A percentile compares a stretch with the other conserved stretches of the same genome.
These are phyloP conservation scores for Lagenorhynchus albirostris DNA, from an alignment of 2,113 vertebrate species.

Conservation along the genomic window DNA sequence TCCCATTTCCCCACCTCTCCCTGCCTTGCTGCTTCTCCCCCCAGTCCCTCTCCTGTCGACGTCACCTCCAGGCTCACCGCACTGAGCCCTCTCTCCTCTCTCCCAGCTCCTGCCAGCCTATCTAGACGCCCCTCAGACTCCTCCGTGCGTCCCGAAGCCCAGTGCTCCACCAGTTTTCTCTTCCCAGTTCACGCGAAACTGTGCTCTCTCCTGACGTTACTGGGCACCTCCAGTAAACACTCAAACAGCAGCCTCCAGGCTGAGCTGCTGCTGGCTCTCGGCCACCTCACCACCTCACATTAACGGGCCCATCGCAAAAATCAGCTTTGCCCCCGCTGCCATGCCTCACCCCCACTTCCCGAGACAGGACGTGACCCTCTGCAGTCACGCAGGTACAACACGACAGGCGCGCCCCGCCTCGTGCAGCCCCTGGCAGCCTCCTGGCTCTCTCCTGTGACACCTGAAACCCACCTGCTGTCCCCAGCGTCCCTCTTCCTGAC, in stretches of 20 bases:
- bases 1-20: background rate
- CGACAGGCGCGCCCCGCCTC: accelerated
- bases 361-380: background rate
- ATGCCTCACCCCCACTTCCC: background rate
- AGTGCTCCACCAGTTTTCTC: background rate
- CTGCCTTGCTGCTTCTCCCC: background rate
- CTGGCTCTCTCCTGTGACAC: background rate
- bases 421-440: background rate
- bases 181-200: accelerated
- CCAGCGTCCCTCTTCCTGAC: background rate
- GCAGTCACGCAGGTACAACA: no score
- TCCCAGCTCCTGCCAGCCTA: background rate
- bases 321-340: background rate
- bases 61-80: background rate
- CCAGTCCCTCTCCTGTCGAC: no score
- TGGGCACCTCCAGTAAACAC: accelerated
- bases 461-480: accelerated
- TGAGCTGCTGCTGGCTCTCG: background rate
- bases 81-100: background rate
- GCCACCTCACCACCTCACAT: background rate
- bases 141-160: no score
- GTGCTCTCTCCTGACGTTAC: background rate
- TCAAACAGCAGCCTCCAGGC: background rate
- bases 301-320: accelerated
- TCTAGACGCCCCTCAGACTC: accelerated